Conservation (phyloP, 2,797 vertebrate species). For the Allobates femoralis region DNA sequence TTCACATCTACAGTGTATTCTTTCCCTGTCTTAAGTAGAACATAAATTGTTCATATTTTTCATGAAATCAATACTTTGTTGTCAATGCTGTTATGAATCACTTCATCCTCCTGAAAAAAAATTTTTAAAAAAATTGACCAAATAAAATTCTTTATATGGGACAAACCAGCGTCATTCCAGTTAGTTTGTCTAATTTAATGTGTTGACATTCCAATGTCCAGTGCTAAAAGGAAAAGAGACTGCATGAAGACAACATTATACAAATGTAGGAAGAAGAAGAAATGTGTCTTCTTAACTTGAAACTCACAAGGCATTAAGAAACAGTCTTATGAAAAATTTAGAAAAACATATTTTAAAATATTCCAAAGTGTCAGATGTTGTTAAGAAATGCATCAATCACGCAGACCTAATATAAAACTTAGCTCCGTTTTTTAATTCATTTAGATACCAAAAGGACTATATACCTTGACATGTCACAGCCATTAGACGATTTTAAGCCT, state of each 20-base stretch:
- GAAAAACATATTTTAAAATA: slow-evolving; percentile 40
- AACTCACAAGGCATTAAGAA: slow-evolving; percentile 15
- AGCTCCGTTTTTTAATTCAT: slow-evolving; percentile 11
- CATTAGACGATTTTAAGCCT: slow-evolving; percentile 9
- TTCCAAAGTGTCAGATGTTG: slow-evolving; percentile 35
- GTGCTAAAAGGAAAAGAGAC: not conserved
- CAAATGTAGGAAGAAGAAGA: not conserved
- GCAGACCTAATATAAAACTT: slow-evolving; percentile 18
- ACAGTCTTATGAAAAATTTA: slow-evolving; percentile 43
- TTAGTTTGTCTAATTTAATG: not conserved
- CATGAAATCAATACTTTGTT: not conserved
- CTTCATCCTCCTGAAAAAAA: not conserved
- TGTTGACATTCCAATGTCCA: not conserved
- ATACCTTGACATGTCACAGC: slow-evolving; percentile 20
- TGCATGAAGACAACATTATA: not conserved
- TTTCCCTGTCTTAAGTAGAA: not conserved
- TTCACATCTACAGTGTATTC: not conserved
- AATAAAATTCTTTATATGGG: not conserved
- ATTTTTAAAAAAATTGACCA: not conserved
- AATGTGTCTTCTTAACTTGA: slow-evolving; percentile 8
- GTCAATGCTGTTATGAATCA: not conserved
- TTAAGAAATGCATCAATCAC: slow-evolving; percentile 46
- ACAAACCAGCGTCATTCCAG: not conserved
- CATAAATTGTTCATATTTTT: not conserved
- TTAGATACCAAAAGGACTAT: slow-evolving; percentile 2